phyloP scores from a whole-genome alignment of 2,797 vertebrate genomes.

The Chloroceryle inda region DNA sequence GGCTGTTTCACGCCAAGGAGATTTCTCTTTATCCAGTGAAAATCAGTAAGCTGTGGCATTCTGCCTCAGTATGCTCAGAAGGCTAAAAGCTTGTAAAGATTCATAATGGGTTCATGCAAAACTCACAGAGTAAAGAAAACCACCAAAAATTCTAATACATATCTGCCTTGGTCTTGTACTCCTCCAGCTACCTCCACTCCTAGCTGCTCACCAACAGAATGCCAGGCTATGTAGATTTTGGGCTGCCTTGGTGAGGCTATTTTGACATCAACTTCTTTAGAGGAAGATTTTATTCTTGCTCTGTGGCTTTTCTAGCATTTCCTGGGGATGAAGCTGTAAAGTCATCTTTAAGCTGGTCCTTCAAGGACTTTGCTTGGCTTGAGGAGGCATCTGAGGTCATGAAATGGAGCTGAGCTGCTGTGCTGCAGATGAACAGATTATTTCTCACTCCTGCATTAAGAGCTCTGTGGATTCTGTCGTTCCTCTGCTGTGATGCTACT shows the following conservation, averaged over 20 bases:
- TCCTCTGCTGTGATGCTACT: not conserved
- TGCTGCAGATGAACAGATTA: conserved; percentile 16
- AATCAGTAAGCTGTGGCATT: not conserved
- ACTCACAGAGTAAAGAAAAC: not conserved
- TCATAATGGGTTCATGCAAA: not conserved
- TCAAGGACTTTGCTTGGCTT: not conserved
- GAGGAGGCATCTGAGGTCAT: conserved; percentile 29
- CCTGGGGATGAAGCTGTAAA: not conserved
- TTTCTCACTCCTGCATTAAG: not conserved
- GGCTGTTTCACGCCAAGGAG: not conserved
- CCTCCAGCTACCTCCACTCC: not conserved
- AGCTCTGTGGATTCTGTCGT: not conserved
- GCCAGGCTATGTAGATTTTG: not conserved
- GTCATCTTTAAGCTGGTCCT: not conserved
- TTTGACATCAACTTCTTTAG: not conserved
- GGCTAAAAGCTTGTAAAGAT: not conserved
- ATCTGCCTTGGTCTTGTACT: not conserved
- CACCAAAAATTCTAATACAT: not conserved
- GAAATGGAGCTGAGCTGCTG: not conserved
- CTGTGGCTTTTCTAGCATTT: not conserved
- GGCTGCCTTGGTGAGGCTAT: not conserved
- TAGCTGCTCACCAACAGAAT: not conserved
- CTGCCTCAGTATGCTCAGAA: not conserved
- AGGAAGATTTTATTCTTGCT: not conserved
- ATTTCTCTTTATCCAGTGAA: not conserved